Conservation (phyloP, 2,797 vertebrate genomes). For the Decapterus maruadsi region DNA sequence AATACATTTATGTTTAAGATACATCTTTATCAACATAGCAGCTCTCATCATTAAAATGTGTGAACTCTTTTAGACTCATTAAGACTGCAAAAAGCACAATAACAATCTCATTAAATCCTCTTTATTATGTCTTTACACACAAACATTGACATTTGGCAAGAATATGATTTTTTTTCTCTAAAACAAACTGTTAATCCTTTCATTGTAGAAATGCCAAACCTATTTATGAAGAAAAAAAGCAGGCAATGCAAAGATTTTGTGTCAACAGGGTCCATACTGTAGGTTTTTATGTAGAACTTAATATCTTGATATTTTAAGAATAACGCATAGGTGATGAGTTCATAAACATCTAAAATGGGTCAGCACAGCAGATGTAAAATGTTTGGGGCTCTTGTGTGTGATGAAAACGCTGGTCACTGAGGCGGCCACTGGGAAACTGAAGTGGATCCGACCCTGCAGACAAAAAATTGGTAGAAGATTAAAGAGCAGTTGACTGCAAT, state of each 20-base stretch:
- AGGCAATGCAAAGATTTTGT: neutral
- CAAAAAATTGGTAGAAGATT: conserved; percentile 69
- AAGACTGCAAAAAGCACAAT: too few relatives aligned
- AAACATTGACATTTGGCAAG: too few relatives aligned
- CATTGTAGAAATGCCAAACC: too few relatives aligned
- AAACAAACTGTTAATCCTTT: too few relatives aligned
- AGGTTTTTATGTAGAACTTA: neutral
- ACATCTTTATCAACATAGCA: too few relatives aligned
- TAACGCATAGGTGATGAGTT: neutral
- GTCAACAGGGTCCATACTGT: neutral
- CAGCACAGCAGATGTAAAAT: neutral
- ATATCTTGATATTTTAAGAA: neutral
- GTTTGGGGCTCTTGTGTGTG: neutral
- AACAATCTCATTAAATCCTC: too few relatives aligned
- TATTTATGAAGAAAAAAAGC: too few relatives aligned
- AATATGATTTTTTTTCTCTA: too few relatives aligned
- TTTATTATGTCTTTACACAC: too few relatives aligned
- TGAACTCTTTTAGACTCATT: too few relatives aligned
- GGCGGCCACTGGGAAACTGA: conserved; percentile 13
- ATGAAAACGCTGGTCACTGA: conserved; percentile 21
- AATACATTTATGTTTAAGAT: too few relatives aligned
- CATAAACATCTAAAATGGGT: neutral
- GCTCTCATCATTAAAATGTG: too few relatives aligned
- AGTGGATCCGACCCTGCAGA: conserved; percentile 32
- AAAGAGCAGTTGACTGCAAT: conserved; percentile 69